Evolutionary conservation across 92 coral and sea anemone species (phyloP), one percentile per base, ranked within the genome.

Genomic region (Phenganax subtilis): DNA sequence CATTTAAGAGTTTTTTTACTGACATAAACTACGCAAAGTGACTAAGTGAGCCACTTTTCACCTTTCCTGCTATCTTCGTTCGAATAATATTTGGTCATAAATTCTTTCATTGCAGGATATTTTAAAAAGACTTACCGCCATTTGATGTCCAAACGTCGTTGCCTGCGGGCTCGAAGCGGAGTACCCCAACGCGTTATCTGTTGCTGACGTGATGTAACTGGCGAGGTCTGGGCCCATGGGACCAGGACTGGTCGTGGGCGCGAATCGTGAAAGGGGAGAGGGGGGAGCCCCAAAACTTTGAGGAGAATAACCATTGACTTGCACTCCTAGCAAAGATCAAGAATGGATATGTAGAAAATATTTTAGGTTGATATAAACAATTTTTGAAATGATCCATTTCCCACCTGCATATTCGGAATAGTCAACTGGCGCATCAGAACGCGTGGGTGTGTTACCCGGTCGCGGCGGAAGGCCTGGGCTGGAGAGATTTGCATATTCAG

Each of bases 151-250:
- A 84, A 90, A 94, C 80, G 93, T 89, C 64, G 92, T 85, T 51
- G 97, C 96, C 82, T 94, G 98, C 47, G 98, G 98, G 82, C 98
- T 94, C 79, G 97, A 90, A 51, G 97, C 97, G 61, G 98, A 84
- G 81, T 92, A 94, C 12, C 96, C 96, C 73, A 94, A 85, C 6
- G 88, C 97, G 79, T 82, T 89, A 67, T 90, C 96, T 17, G 93
- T 90, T 47, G 98, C 84, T 56, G 93, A 91, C 62, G 94, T 77
- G 64, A 91, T 91, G 82, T 91, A 91, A 55, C 87, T 87, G 9
- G 91, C 82, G 30, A 92, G 91, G 72, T 90, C 92, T 37, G 87
- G 86, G 31, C 88, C 96, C 52, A 92, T 93, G 55, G 98, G 98
- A 55, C 98, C 98, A 16, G 98, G 98, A 59, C 98, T 94, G 60